Evolutionary conservation across 2,888 invertebrate species (phyloP), one percentile per base, ranked within the genome.

Genomic region (Beris chalybata): DNA sequence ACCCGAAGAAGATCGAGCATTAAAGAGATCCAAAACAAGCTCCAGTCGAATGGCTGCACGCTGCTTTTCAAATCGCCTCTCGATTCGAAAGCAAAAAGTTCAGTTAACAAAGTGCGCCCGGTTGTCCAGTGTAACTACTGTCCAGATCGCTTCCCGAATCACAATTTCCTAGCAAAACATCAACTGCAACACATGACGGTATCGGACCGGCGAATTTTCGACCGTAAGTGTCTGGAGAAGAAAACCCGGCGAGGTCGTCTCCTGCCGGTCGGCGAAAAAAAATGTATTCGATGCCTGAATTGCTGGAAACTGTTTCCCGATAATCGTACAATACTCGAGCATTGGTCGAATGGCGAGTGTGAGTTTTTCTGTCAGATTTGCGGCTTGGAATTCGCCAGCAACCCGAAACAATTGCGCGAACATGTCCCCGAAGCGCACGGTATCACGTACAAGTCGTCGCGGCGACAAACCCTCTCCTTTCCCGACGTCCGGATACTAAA

Each of bases 331-430:
- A 76, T 77, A 38, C 68, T 76, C 0, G 72, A 75, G 43, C 77
- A 77, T 44, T 77, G 77, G 77, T 72, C 72, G 2, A 68, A 61
- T 13, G 73, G 74, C 3, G 73, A 75, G 38, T 77, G 77, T 64
- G 74, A 75, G 54, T 77, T 74, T 65, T 76, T 74, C 66, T 77
- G 77, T 67, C 71, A 72, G 32, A 72, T 77, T 53, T 77, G 77
- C 70, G 74, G 74, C 3, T 70, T 73, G 65, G 74, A 75, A 55
- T 77, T 73, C 70, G 70, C 74, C 11, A 71, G 72, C 5, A 73
- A 74, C 57, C 76, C 76, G 5, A 75, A 74, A 70, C 67, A 72
- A 69, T 64, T 77, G 3, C 70, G 74, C 0, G 73, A 74, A 38
- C 77, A 77, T 66, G 72, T 76, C n/a, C 72, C 70, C 0, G 70